phyloP scores from a whole-genome alignment of 2,113 vertebrate species.

The Sylvia atricapilla region DNA sequence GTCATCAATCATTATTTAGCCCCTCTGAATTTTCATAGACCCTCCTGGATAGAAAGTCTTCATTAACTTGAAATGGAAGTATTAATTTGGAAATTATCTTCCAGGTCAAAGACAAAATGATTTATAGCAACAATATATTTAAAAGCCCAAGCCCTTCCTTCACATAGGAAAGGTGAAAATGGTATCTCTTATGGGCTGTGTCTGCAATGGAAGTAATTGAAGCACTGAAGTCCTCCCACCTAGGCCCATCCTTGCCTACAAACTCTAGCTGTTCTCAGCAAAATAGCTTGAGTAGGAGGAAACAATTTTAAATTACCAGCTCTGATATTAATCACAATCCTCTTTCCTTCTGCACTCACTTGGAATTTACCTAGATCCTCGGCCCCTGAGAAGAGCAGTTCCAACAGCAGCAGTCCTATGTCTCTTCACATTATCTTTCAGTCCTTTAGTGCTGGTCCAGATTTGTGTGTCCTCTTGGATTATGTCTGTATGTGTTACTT shows the following conservation, averaged over 20 bases:
- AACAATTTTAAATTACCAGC: background rate
- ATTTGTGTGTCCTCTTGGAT: background rate
- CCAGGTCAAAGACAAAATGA: background rate
- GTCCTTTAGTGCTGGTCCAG: background rate
- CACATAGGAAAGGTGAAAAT: background rate
- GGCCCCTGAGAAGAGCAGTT: background rate
- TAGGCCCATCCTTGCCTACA: background rate
- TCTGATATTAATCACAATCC: background rate
- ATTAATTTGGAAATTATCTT: background rate
- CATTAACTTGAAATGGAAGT: background rate
- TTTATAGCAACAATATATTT: background rate
- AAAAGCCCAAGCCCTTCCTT: background rate
- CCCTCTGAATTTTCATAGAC: background rate
- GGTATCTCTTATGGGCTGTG: background rate
- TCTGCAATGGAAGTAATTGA: background rate
- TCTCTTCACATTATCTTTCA: background rate
- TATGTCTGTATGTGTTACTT: background rate
- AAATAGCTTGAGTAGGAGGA: background rate
- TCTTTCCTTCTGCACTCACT: background rate
- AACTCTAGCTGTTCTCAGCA: background rate
- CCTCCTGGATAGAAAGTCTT: background rate
- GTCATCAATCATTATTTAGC: background rate
- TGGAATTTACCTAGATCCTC: background rate
- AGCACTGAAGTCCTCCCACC: background rate
- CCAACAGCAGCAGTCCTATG: background rate